Evolutionary conservation across 2,797 vertebrate genomes (phyloP).

Genomic region (Pempheris klunzingeri): DNA sequence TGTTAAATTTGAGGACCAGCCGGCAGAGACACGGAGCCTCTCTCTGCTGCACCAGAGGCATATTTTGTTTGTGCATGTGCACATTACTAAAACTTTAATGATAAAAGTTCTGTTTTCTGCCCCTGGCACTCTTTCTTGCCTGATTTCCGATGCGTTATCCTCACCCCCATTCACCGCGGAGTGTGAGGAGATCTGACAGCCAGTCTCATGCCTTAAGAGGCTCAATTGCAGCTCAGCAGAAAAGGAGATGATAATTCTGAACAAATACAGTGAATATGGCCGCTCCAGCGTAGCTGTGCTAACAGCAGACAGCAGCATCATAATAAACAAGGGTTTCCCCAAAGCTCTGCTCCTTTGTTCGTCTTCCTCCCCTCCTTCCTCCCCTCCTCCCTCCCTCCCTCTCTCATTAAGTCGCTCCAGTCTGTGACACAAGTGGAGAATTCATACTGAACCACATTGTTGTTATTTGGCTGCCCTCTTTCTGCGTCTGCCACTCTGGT

Average conservation of each 20-base stretch:
- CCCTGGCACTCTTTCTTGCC: neutral
- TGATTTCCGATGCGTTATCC: slow-evolving; percentile 42
- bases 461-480: slow-evolving; percentile 39
- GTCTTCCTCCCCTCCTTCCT: neutral
- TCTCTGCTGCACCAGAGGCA: neutral
- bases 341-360: slow-evolving; percentile 33
- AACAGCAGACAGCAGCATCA: slow-evolving; percentile 14
- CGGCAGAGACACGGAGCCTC: neutral
- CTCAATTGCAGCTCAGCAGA: slow-evolving; percentile 27
- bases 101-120: slow-evolving; percentile 28
- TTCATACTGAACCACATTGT: slow-evolving; percentile 49
- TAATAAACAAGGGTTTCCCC: slow-evolving; percentile 56
- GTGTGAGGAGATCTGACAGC: slow-evolving; percentile 28
- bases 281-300: slow-evolving; percentile 34
- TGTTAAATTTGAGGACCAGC: neutral
- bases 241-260: slow-evolving; percentile 65
- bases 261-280: slow-evolving; percentile 51
- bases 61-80: slow-evolving; percentile 11
- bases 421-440: slow-evolving; percentile 52
- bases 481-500: slow-evolving; percentile 40
- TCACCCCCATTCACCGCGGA: neutral
- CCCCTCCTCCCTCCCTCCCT: neutral
- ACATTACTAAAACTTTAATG: slow-evolving; percentile 34
- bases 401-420: neutral
- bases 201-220: slow-evolving; percentile 42